Percentiles rank a stretch among this genome's conserved stretches.
phyloP scores from a whole-genome alignment of 1,140 invertebrate species.

The Zaprionus tsacasi region DNA sequence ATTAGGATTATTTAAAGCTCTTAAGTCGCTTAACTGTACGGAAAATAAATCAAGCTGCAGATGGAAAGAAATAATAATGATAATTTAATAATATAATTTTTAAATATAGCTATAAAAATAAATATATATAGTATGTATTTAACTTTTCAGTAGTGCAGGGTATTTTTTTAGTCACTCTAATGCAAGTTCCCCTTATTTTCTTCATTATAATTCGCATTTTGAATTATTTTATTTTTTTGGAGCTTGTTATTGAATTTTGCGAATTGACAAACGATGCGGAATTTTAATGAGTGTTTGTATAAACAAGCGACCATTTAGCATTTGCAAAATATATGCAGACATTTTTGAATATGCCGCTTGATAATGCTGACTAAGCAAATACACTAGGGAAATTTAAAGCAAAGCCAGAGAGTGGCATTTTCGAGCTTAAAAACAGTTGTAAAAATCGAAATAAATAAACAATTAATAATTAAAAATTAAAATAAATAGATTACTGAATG shows the following conservation, averaged over 20 bases:
- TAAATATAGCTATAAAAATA: neutral
- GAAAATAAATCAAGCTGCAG: no score
- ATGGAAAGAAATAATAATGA: no score
- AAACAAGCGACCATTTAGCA: slow-evolving; percentile 29
- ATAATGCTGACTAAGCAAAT: neutral
- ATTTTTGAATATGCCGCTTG: neutral
- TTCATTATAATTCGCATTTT: neutral
- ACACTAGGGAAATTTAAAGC: neutral
- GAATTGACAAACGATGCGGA: slow-evolving; percentile 21
- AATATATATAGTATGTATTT: no score
- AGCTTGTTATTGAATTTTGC: slow-evolving; percentile 33
- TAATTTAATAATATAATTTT: neutral
- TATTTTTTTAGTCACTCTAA: neutral
- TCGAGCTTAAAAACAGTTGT: no score
- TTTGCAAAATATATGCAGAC: slow-evolving; percentile 28
- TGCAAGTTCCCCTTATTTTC: neutral
- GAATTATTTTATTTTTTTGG: neutral
- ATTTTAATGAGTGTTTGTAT: slow-evolving; percentile 22
- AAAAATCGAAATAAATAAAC: no score
- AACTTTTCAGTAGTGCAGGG: neutral
- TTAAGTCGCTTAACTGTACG: neutral
- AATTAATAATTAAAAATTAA: no score
- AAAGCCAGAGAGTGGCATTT: neutral
- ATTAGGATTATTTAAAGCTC: neutral
- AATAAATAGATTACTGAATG: no score